Conservation (phyloP, 2,797 vertebrate species). For the Syndactyla subalaris region DNA sequence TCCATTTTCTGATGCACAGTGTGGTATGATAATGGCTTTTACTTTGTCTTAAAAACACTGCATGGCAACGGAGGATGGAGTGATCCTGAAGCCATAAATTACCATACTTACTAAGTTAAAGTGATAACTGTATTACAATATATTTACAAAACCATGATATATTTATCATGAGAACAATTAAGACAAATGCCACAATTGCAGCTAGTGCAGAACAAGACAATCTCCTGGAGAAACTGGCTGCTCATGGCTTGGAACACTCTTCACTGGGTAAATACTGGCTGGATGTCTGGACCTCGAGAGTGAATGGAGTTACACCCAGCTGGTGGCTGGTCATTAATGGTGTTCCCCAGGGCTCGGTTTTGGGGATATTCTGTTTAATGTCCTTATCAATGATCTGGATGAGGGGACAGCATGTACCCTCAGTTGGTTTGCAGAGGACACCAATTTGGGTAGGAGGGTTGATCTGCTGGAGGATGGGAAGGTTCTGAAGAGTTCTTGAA, state of each 20-base stretch:
- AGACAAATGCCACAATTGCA: not conserved
- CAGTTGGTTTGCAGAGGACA: not conserved
- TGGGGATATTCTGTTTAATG: not conserved
- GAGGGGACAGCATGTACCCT: not conserved
- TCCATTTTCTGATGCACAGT: not conserved
- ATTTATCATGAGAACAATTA: not conserved
- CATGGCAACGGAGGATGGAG: not conserved
- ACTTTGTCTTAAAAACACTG: not conserved
- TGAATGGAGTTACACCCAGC: not conserved
- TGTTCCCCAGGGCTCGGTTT: not conserved
- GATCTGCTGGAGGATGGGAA: not conserved
- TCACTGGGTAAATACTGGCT: not conserved
- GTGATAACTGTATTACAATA: not conserved
- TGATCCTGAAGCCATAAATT: not conserved
- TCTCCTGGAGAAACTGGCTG: not conserved
- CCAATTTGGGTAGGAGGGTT: too few species aligned
- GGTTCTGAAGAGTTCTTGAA: too few species aligned
- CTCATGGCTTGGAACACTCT: not conserved
- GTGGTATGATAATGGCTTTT: not conserved
- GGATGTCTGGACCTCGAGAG: fast-evolving
- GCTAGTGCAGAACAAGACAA: not conserved
- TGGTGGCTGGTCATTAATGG: too few species aligned
- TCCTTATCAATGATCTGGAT: not conserved
- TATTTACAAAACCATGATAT: not conserved
- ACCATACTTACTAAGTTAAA: not conserved